Percentiles rank a stretch among this genome's conserved stretches.
Conservation (phyloP, 2,888 invertebrate genomes). For the Silvanus unidentatus region DNA sequence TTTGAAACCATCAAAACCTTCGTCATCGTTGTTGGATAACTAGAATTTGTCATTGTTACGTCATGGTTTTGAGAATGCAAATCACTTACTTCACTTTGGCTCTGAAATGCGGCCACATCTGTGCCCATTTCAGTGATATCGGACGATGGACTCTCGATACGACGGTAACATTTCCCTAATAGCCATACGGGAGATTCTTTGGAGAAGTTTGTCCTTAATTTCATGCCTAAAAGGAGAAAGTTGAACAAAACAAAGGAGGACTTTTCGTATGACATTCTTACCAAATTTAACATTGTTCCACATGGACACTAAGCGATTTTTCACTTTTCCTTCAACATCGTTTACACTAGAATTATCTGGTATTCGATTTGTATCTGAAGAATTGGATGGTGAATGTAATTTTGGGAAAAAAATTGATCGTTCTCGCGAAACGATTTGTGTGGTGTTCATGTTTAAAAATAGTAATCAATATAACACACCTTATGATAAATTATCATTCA, state of each 20-base stretch:
- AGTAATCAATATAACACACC: too few species aligned
- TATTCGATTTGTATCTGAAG: slow-evolving; percentile 31
- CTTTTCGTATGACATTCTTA: slow-evolving; percentile 26
- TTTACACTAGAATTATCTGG: slow-evolving; percentile 36
- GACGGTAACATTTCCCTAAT: slow-evolving; percentile 75
- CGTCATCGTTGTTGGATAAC: slow-evolving; percentile 30
- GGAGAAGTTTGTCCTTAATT: slow-evolving; percentile 69
- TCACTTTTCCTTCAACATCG: slow-evolving; percentile 70
- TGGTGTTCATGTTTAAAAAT: slow-evolving; percentile 4
- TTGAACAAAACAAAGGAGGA: not conserved
- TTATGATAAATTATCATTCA: too few species aligned
- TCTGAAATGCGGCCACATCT: slow-evolving; percentile 55
- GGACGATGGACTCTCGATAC: slow-evolving; percentile 47
- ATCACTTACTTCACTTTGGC: slow-evolving; percentile 47
- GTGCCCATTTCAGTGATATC: slow-evolving; percentile 53
- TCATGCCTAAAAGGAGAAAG: slow-evolving; percentile 46
- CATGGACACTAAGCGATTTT: slow-evolving; percentile 76
- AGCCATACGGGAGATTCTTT: slow-evolving; percentile 86
- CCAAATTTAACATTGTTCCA: slow-evolving; percentile 92
- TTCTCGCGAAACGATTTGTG: slow-evolving; percentile 31
- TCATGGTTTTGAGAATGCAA: slow-evolving; percentile 2
- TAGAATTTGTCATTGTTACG: not conserved
- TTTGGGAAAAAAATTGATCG: slow-evolving; percentile 26
- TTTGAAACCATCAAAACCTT: slow-evolving; percentile 76
- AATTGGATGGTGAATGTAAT: slow-evolving; percentile 27